A percentile compares a stretch with the other conserved stretches of the same genome.
phyloP scores from a whole-genome alignment of 2,113 vertebrate species.

The Shinisaurus crocodilurus region DNA sequence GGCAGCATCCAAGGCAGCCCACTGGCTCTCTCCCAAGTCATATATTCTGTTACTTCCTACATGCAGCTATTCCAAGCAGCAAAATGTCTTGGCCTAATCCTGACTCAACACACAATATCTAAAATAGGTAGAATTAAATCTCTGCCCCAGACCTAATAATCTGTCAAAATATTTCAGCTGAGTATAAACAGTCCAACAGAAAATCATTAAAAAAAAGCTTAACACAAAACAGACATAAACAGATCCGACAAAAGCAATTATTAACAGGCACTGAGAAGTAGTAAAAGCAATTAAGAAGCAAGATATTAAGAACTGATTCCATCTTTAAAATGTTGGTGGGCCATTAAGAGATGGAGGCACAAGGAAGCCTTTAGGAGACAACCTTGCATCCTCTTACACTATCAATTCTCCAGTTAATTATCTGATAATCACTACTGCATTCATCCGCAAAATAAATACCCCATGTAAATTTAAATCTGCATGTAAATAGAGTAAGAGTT shows the following conservation, averaged over 20 bases:
- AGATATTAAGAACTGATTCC: conserved; percentile 61
- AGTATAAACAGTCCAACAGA: conserved; percentile 38
- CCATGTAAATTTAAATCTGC: conserved; percentile 63
- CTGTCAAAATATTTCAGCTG: conserved; percentile 49
- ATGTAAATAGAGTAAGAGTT: conserved; percentile 60
- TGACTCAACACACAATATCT: conserved; percentile 25
- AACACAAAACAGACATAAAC: conserved; percentile 43
- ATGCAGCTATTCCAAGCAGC: not conserved
- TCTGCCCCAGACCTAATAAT: conserved; percentile 48
- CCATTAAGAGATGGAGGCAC: conserved; percentile 57
- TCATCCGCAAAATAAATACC: conserved; percentile 64
- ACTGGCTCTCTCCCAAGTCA: not conserved
- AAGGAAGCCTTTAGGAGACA: conserved; percentile 60
- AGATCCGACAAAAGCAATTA: conserved; percentile 51
- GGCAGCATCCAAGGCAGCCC: not conserved
- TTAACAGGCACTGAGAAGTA: conserved; percentile 47
- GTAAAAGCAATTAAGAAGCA: conserved; percentile 65
- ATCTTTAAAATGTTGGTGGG: conserved; percentile 50
- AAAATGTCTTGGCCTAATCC: not conserved
- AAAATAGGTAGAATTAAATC: conserved; percentile 47
- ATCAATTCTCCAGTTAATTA: conserved; percentile 68
- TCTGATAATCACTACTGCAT: conserved; percentile 63
- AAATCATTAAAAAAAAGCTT: not conserved
- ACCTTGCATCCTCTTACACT: conserved; percentile 49
- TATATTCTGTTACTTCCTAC: not conserved